Evolutionary conservation across 2,797 vertebrate species (phyloP).

Genomic region (Eutrigla gurnardus): DNA sequence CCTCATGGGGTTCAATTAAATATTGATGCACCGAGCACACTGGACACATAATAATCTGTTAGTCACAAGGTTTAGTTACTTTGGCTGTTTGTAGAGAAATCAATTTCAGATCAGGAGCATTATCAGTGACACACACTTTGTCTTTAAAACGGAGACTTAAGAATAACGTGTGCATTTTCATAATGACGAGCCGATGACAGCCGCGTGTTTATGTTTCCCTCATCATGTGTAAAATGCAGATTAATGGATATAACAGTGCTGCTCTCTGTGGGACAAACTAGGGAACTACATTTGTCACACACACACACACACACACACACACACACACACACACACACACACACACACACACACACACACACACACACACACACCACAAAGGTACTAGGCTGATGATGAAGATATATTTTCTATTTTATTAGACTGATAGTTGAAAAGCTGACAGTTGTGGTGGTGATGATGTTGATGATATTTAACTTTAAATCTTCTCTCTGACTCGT

Average conservation of each 20-base stretch:
- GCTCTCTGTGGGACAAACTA: slow-evolving; percentile 58
- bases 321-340: no score
- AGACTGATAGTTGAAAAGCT: neutral
- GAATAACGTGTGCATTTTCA: neutral
- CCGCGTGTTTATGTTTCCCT: neutral
- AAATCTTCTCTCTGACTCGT: neutral
- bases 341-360: no score
- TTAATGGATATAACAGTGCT: slow-evolving; percentile 43
- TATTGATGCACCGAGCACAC: slow-evolving; percentile 7
- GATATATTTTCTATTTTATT: neutral
- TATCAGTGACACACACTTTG: neutral
- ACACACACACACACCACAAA: no score
- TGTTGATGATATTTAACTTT: neutral
- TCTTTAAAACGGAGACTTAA: neutral
- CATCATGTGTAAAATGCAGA: neutral
- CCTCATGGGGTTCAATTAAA: neutral
- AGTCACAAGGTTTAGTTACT: neutral
- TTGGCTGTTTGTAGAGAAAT: neutral
- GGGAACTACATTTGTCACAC: slow-evolving; percentile 27
- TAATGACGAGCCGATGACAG: neutral
- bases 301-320: no score
- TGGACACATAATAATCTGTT: neutral
- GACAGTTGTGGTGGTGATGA: neutral
- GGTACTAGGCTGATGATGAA: neutral
- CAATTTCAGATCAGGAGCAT: neutral